A percentile compares a stretch with the other conserved stretches of the same genome.
Evolutionary conservation across 1,140 invertebrate genomes (phyloP).

Genomic region (Antheraea mylitta): DNA sequence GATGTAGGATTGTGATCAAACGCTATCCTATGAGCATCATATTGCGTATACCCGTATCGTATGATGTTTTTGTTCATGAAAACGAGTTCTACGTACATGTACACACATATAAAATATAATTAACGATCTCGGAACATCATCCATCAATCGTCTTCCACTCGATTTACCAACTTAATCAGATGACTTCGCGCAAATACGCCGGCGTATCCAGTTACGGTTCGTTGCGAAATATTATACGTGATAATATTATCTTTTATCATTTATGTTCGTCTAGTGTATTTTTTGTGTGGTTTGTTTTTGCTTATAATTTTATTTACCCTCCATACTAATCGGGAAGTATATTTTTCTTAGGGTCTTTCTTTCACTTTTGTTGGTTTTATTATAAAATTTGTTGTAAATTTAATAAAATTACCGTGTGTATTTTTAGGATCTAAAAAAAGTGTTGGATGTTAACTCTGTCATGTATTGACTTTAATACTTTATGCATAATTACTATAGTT

Average conservation of each 20-base stretch:
- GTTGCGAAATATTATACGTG: conserved; percentile 6
- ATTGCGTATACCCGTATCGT: neutral
- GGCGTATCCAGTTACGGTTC: conserved; percentile 14
- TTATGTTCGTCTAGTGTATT: conserved; percentile 6
- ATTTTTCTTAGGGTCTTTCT: too few relatives aligned
- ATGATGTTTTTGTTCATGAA: neutral
- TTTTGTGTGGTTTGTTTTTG: neutral
- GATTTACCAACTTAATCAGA: conserved; percentile 41
- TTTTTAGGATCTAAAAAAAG: too few relatives aligned
- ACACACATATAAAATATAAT: conserved; percentile 19
- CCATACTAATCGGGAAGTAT: too few relatives aligned
- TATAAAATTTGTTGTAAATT: too few relatives aligned
- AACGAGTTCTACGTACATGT: neutral
- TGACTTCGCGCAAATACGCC: conserved; percentile 33
- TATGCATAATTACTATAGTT: too few relatives aligned
- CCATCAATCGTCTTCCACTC: conserved; percentile 39
- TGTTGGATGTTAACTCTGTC: too few relatives aligned
- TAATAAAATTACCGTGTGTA: too few relatives aligned
- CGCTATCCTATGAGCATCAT: neutral
- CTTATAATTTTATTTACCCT: too few relatives aligned
- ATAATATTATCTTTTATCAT: conserved; percentile 9
- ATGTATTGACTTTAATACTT: too few relatives aligned
- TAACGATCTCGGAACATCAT: conserved; percentile 25
- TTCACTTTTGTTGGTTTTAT: too few relatives aligned
- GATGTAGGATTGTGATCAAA: too few relatives aligned